Evolutionary conservation across 2,113 vertebrate species (phyloP).

Genomic region (Podilymbus podiceps): DNA sequence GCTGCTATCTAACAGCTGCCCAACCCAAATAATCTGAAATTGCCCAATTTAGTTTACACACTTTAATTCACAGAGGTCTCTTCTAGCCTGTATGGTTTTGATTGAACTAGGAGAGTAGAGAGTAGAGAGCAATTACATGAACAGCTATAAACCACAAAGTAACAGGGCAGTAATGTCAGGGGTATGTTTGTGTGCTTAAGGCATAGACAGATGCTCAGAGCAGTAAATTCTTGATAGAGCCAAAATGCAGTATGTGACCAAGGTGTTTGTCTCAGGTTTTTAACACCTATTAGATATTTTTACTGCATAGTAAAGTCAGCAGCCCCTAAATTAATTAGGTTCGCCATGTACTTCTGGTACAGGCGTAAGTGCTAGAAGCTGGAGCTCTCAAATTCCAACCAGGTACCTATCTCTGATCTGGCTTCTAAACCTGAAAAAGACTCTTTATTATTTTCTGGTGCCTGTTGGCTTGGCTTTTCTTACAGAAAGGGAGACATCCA

Average conservation of each 20-base stretch:
- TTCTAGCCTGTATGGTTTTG: background rate
- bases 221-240: background rate
- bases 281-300: background rate
- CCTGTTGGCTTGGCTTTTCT: background rate
- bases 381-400: background rate
- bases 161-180: accelerated
- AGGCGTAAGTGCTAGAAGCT: background rate
- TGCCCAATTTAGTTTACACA: background rate
- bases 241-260: background rate
- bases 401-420: background rate
- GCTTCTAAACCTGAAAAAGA: background rate
- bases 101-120: background rate
- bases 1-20: background rate
- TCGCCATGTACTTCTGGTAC: background rate
- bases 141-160: background rate
- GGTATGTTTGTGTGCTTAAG: background rate
- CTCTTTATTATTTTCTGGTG: background rate
- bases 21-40: background rate
- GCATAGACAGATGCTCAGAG: background rate
- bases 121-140: background rate
- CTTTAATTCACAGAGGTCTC: background rate
- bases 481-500: background rate
- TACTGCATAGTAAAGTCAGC: background rate
- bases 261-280: background rate
- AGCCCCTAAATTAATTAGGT: background rate